Conservation (phyloP, 2,888 invertebrate species). For the Nowickia ferox region DNA sequence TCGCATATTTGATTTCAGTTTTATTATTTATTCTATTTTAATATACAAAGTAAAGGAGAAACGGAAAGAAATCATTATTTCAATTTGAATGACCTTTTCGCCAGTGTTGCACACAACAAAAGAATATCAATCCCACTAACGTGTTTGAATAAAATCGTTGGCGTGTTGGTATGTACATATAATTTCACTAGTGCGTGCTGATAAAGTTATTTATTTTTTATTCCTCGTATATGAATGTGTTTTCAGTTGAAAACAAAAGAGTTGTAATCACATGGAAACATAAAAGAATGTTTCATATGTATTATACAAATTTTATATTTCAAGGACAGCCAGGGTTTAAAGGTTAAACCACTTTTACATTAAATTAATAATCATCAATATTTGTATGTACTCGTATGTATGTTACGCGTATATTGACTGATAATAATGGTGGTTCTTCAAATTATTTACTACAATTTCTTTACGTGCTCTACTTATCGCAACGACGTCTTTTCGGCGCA, state of each 20-base stretch:
- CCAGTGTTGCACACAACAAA: slow-evolving; percentile 36
- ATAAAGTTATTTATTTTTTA: slow-evolving; percentile 54
- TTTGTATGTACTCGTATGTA: slow-evolving; percentile 8
- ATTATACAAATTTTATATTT: slow-evolving; percentile 45
- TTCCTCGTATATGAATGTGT: slow-evolving; percentile 23
- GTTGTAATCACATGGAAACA: slow-evolving; percentile 14
- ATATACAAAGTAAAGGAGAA: neutral
- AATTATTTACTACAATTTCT: neutral
- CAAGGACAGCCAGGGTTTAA: slow-evolving; percentile 63
- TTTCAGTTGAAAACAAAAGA: slow-evolving; percentile 52
- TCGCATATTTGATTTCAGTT: slow-evolving; percentile 18
- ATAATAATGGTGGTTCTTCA: slow-evolving; percentile 20
- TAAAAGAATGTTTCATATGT: slow-evolving; percentile 20
- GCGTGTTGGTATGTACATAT: slow-evolving; percentile 26
- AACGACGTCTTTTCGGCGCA: too few species aligned
- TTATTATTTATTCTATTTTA: neutral
- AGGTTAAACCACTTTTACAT: slow-evolving; percentile 50
- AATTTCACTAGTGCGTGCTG: slow-evolving; percentile 56
- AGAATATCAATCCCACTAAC: neutral
- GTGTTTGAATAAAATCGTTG: neutral
- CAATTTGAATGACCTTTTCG: slow-evolving; percentile 15
- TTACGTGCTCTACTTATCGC: neutral
- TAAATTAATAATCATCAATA: slow-evolving; percentile 31
- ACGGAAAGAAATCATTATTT: neutral
- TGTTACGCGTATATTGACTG: slow-evolving; percentile 10